Evolutionary conservation across 2,797 vertebrate species (phyloP).

Genomic region (Myotis planiceps): DNA sequence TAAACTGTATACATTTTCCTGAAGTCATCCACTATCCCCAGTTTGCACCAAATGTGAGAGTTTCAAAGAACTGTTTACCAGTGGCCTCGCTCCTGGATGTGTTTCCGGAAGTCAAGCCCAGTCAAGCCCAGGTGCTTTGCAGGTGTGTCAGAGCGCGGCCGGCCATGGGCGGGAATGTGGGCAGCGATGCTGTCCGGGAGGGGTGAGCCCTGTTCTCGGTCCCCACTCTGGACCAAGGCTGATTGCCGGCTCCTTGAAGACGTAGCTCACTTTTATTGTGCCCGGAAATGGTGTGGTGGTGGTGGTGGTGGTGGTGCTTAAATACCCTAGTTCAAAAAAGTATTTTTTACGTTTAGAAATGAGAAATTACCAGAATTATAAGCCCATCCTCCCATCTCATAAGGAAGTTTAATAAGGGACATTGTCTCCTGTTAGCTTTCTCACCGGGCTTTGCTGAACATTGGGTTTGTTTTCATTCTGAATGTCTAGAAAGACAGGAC

Average conservation of each 20-base stretch:
- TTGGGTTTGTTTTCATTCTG: not conserved
- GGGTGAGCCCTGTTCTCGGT: too few relatives aligned
- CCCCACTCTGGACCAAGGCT: fast-evolving
- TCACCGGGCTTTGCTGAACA: not conserved
- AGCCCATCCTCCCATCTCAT: not conserved
- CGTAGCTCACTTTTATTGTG: not conserved
- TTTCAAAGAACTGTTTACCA: not conserved
- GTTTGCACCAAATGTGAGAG: not conserved
- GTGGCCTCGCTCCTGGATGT: not conserved
- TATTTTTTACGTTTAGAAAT: not conserved
- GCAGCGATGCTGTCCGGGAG: fast-evolving
- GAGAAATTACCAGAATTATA: not conserved
- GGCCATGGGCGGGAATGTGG: not conserved
- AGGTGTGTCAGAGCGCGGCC: fast-evolving
- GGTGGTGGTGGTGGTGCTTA: not conserved
- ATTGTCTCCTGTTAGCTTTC: not conserved
- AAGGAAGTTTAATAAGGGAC: not conserved
- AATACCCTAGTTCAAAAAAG: not conserved
- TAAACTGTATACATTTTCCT: not conserved
- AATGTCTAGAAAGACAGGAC: not conserved
- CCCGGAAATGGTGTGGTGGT: too few relatives aligned
- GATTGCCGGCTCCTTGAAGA: not conserved
- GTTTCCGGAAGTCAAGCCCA: not conserved
- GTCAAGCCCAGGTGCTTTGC: too few relatives aligned
- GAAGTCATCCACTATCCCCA: not conserved